phyloP scores from a whole-genome alignment of 2,113 vertebrate species.

The Tetrao urogallus region DNA sequence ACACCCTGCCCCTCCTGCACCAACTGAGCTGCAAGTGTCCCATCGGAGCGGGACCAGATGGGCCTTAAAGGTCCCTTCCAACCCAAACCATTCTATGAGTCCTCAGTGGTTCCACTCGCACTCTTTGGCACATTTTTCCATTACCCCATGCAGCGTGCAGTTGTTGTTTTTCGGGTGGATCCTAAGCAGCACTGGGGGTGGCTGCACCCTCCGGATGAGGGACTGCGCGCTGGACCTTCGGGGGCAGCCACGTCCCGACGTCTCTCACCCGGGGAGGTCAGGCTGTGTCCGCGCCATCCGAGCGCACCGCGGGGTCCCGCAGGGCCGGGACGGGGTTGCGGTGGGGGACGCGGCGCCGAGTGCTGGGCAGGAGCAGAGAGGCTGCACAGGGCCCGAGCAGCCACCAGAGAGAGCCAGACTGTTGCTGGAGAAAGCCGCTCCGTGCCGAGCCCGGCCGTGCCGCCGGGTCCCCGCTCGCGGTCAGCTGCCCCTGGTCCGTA shows the following conservation, averaged over 20 bases:
- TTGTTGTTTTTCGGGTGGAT: no score
- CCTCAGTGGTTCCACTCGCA: fast-evolving
- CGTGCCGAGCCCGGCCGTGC: background rate
- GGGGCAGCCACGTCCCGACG: background rate
- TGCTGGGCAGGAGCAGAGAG: background rate
- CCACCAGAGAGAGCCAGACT: slow-evolving; percentile 73
- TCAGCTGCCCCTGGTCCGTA: no score
- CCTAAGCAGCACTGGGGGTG: no score
- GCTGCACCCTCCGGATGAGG: background rate
- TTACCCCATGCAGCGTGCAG: fast-evolving
- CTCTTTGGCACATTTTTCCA: fast-evolving
- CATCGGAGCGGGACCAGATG: no score
- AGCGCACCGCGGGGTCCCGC: background rate
- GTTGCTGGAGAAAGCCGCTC: slow-evolving; percentile 14
- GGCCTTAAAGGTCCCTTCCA: no score
- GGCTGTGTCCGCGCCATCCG: background rate
- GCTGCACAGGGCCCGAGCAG: slow-evolving; percentile 49
- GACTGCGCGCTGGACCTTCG: background rate
- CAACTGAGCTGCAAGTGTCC: no score
- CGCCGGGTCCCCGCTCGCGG: background rate
- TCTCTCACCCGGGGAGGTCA: background rate
- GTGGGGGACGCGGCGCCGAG: background rate
- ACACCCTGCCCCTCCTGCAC: no score
- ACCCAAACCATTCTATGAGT: no score
- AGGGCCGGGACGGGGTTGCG: background rate